Evolutionary conservation across 1,140 invertebrate genomes (phyloP), one percentile per base, ranked within the genome.

Genomic region (Orussus abietinus): DNA sequence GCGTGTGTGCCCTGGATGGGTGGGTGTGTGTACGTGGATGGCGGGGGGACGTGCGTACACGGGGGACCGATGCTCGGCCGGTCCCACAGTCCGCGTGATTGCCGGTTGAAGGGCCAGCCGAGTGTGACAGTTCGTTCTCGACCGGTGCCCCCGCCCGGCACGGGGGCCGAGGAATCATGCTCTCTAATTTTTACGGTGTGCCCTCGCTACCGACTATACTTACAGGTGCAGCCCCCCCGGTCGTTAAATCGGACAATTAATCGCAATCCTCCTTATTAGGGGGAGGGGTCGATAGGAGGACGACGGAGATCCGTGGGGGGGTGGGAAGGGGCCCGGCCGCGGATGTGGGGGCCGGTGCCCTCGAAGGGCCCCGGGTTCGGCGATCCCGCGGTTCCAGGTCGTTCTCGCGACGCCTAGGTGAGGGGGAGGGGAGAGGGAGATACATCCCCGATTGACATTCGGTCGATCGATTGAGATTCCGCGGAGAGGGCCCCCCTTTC

Each of bases 241-340:
- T 68, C 68, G 66, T 71, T 71, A 69, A 69, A 66, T 71, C 65
- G 55, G 61, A 71, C 68, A 71, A 69, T 71, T 71, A 69, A 71
- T 71, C 65, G 68, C 66, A 68, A 68, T 71, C 59, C 65, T 69
- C 64, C 69, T 60, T 64, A 69, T 71, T 69, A 71, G 69, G 64
- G 65, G 63, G 47, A 46, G 53, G 56, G 54, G 54, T 71, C 69
- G 69, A 71, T 71, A 26, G 17, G 30, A 29, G 38, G n/a, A 20
- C n/a, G 29, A 14, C 38, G 29, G 18, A 31, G 28, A 32, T 22
- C 31, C 18, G 11, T 31, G 11, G 28, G 10, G 20, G 42, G 12
- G 49, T 14, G 17, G 31, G 9, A 11, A 30, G 13, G 53, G 32
- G 43, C 37, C 50, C 43, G 14, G 28, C 54, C 50, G 47, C 50